A percentile compares a stretch with the other conserved stretches of the same genome.
Evolutionary conservation across 2,888 invertebrate species (phyloP).

Genomic region (Andricus quercusramuli): DNA sequence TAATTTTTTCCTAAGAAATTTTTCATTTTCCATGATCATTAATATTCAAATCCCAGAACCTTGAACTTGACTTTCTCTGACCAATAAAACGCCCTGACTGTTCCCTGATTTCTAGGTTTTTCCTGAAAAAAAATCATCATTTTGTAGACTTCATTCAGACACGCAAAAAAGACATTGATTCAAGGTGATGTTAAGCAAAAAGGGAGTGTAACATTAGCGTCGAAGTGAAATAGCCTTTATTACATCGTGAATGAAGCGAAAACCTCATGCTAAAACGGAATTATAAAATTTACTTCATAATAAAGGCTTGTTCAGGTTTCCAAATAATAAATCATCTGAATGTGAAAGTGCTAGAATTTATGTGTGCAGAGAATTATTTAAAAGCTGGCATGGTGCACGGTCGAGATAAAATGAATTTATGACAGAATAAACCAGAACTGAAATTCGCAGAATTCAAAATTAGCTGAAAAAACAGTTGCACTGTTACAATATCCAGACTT

Average conservation of each 20-base stretch:
- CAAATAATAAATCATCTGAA: slow-evolving; percentile 27
- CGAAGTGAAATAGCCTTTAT: not conserved
- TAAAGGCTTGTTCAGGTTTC: slow-evolving; percentile 20
- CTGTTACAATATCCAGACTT: not conserved
- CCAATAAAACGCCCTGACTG: no score
- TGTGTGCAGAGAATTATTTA: slow-evolving; percentile 33
- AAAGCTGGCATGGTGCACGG: slow-evolving; percentile 30
- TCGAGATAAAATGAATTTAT: slow-evolving; percentile 39
- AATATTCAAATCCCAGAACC: no score
- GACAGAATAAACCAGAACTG: slow-evolving; percentile 20
- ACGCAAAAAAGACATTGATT: not conserved
- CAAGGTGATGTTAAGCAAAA: not conserved
- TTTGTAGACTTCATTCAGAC: not conserved
- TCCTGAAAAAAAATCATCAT: not conserved
- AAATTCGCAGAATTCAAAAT: slow-evolving; percentile 26
- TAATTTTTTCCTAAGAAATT: no score
- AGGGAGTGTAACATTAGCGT: not conserved
- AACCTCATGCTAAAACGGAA: not conserved
- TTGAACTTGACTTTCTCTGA: no score
- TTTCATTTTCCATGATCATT: no score
- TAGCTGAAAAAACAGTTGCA: slow-evolving; percentile 1
- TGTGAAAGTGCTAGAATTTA: slow-evolving; percentile 26
- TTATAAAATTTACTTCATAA: slow-evolving; percentile 8
- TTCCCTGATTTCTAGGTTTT: no score
- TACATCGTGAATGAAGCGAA: not conserved